Conservation (phyloP, 2,797 vertebrate species). For the Myripristis murdjan region DNA sequence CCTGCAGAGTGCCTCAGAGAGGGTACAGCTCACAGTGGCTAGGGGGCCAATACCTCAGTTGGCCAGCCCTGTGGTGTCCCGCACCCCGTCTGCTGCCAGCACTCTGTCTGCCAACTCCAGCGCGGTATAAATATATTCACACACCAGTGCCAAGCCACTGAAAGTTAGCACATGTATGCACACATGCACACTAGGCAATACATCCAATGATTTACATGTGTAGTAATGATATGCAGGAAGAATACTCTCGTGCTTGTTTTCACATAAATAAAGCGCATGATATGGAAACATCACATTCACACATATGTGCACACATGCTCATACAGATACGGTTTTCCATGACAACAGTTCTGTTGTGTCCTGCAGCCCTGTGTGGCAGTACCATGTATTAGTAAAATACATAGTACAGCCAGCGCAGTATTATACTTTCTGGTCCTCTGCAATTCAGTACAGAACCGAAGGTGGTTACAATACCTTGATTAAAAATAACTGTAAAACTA, state of each 20-base stretch:
- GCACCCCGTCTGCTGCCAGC: constrained; percentile 95
- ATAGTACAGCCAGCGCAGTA: too few relatives aligned
- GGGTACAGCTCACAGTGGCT: constrained; percentile 91
- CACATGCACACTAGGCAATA: not conserved
- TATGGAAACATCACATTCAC: not conserved
- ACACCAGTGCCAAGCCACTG: not conserved
- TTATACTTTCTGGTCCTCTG: too few relatives aligned
- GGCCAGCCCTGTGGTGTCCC: constrained; percentile 90
- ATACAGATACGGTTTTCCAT: too few relatives aligned
- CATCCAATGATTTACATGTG: too few relatives aligned
- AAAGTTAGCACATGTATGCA: not conserved
- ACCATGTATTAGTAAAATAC: too few relatives aligned
- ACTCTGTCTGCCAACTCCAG: constrained; percentile 95
- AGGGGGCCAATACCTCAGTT: constrained; percentile 91
- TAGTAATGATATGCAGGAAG: not conserved
- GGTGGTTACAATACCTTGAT: not conserved
- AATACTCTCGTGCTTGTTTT: not conserved
- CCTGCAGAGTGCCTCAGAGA: constrained; percentile 93
- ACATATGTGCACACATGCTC: not conserved
- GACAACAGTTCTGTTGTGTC: too few relatives aligned
- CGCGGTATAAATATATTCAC: constrained; percentile 81
- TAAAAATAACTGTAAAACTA: not conserved
- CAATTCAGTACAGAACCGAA: not conserved
- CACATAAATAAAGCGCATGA: not conserved
- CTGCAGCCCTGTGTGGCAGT: too few relatives aligned